Base-by-base conservation (phyloP, 1,140 invertebrate species). In the Ceratosolen fusciceps region DNA sequence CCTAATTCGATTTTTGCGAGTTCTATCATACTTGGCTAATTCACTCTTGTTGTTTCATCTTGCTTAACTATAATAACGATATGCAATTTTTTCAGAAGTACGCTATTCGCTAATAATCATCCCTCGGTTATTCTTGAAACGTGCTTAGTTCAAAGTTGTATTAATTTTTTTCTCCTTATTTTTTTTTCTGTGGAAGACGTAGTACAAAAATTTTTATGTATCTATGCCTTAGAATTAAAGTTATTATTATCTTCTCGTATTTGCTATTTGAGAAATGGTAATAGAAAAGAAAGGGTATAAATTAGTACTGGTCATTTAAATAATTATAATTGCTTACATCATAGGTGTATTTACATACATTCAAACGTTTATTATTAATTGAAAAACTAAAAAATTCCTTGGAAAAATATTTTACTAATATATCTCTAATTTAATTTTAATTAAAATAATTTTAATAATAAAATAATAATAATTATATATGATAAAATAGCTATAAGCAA, bases 1-100 rank as follows among this genome's bases (percentile, higher is more conserved):
- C 58, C 56, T 60, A 77, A 78, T 49, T 60, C 74, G 68, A 49
- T 74, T 71, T 72, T 75, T 52, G 26, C 54, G 37, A 16, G 10
- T 34, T 56, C 39, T 67, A 78, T 78, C 70, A 77, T n/a, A 31
- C 8, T 16, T 37, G n/a, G 21, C 21, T 26, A 31, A 2, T 29
- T n/a, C 31, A 52, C 14, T 39, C 62, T 76, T 31, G 34, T 67
- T 37, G 8, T 26, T 12, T 31, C 52, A 14, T 52, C 71, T 34
- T 39, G 74, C 24, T 19, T 26, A 31, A 24, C 21, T n/a, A n/a
- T n/a, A n/a, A n/a, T n/a, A n/a, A n/a, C n/a, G n/a, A n/a, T 24
- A 21, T 68, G 31, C 65, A 10, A 31, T 34, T 14, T 24, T 24
- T 56, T 56, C 14, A 29, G 37, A 67, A 56, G 52, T 77, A 43